Percentiles rank a stretch among this genome's conserved stretches.
Conservation (phyloP, 1,140 invertebrate species). For the Leptestheria dahalacensis region DNA sequence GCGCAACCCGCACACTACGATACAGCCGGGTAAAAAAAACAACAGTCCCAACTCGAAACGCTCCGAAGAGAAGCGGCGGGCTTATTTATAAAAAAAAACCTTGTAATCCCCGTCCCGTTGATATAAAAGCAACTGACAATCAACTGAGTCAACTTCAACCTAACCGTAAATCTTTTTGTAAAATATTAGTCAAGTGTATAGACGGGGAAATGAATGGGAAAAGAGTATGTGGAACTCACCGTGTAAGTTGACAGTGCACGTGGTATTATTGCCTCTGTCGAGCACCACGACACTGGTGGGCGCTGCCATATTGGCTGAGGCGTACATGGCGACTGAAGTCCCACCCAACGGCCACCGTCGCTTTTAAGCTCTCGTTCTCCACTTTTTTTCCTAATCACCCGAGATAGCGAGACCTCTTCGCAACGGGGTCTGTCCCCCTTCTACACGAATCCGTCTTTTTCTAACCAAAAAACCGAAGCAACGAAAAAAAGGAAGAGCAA, state of each 20-base stretch:
- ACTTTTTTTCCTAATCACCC: neutral
- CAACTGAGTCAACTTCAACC: neutral
- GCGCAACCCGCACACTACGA: too few species aligned
- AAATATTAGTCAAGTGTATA: neutral
- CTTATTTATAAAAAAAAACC: neutral
- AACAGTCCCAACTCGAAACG: neutral
- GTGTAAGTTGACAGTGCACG: constrained; percentile 84
- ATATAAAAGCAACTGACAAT: too few species aligned
- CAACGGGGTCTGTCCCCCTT: too few species aligned
- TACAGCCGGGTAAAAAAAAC: neutral
- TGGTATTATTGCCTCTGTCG: constrained; percentile 86
- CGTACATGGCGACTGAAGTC: constrained; percentile 15
- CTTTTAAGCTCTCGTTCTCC: neutral
- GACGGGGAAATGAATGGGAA: neutral
- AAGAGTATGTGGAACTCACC: constrained; percentile 40
- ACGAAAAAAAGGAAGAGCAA: too few species aligned
- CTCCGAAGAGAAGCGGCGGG: neutral
- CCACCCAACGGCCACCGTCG: neutral
- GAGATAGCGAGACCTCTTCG: too few species aligned
- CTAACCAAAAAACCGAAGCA: too few species aligned
- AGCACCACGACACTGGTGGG: constrained; percentile 82
- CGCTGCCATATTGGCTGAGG: constrained; percentile 39
- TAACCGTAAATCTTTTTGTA: neutral
- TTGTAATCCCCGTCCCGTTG: neutral
- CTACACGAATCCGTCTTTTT: too few species aligned